These are phyloP conservation scores for Maniola hyperantus DNA, from an alignment of 2,888 invertebrate species.

Conservation along the genomic window DNA sequence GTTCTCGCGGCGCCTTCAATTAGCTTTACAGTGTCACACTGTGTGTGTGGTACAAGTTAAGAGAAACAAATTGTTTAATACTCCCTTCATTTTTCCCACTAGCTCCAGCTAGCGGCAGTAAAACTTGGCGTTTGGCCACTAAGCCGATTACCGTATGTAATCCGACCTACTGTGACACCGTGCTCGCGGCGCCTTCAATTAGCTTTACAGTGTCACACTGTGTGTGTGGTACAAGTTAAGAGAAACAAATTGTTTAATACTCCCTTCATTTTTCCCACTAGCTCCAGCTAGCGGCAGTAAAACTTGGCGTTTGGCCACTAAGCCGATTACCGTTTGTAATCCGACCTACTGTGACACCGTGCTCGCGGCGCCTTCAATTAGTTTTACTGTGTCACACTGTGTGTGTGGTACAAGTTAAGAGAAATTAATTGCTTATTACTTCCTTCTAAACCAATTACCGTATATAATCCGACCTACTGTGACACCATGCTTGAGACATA, in stretches of 20 bases:
- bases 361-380: slow-evolving; percentile 57
- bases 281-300: slow-evolving; percentile 46
- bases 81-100: slow-evolving; percentile 25
- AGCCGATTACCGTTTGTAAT: slow-evolving; percentile 68
- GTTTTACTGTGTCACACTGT: slow-evolving; percentile 43
- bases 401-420: slow-evolving; percentile 26
- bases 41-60: slow-evolving; percentile 26
- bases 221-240: slow-evolving; percentile 26
- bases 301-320: slow-evolving; percentile 59
- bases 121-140: slow-evolving; percentile 59
- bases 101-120: slow-evolving; percentile 45
- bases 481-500: too few relatives aligned
- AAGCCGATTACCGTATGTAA: slow-evolving; percentile 68
- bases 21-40: slow-evolving; percentile 47
- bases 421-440: neutral
- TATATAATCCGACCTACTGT: too few relatives aligned
- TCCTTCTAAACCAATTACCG: too few relatives aligned
- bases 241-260: neutral
- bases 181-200: slow-evolving; percentile 56
- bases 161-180: slow-evolving; percentile 51
- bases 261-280: slow-evolving; percentile 24
- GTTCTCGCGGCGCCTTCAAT: slow-evolving; percentile 54
- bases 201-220: slow-evolving; percentile 45
- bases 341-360: slow-evolving; percentile 49
- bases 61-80: slow-evolving; percentile 34